These are phyloP conservation scores for Brachionus plicatilis DNA, from an alignment of 1,140 invertebrate species.

Conservation along the genomic window DNA sequence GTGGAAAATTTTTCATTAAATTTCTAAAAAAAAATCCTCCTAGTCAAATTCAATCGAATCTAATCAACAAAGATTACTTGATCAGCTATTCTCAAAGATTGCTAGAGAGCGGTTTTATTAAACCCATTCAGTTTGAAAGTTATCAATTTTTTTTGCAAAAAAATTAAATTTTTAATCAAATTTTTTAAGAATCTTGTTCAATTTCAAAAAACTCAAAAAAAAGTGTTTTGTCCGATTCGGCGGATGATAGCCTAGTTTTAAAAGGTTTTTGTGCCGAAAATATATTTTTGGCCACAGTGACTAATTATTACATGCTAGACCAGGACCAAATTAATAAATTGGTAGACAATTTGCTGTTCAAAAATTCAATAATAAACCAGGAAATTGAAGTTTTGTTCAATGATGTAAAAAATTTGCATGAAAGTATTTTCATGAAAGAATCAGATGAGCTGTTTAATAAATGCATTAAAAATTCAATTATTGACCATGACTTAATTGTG, in stretches of 20 bases:
- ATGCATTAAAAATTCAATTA: slow-evolving; percentile 3
- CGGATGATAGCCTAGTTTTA: neutral
- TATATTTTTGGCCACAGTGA: slow-evolving; percentile 7
- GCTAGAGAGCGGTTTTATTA: neutral
- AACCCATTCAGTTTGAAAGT: neutral
- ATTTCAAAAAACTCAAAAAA: neutral
- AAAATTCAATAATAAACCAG: neutral
- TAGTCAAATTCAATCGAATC: neutral
- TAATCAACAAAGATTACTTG: neutral
- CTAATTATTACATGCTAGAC: neutral
- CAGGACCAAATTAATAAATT: neutral
- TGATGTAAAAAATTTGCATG: neutral
- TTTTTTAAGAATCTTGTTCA: neutral
- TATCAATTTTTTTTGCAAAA: neutral
- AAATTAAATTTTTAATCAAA: neutral
- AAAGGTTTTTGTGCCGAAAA: neutral
- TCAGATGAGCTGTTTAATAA: neutral
- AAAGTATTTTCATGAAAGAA: neutral
- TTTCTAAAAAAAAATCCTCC: slow-evolving; percentile 23
- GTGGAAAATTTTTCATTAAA: slow-evolving; percentile 24
- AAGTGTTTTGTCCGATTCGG: neutral
- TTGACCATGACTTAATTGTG: neutral
- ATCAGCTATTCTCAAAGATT: slow-evolving; percentile 28
- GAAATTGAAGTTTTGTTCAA: slow-evolving; percentile 23
- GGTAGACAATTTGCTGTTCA: neutral